Percentiles rank a stretch among this genome's conserved stretches.
phyloP scores from a whole-genome alignment of 2,888 invertebrate genomes.

The Diploptera punctata region DNA sequence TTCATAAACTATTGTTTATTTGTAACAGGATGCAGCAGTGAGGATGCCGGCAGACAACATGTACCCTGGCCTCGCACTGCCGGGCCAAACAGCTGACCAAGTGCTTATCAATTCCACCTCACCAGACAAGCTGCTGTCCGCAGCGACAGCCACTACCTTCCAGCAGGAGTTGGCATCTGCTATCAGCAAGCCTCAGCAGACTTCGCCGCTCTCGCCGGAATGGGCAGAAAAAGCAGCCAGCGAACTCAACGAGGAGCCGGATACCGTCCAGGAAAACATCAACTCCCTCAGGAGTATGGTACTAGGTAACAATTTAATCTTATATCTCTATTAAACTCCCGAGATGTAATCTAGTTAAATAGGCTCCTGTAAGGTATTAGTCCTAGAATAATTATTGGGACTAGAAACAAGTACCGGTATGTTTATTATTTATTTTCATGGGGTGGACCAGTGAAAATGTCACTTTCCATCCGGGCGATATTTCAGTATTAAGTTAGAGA shows the following conservation, averaged over 20 bases:
- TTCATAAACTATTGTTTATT: no score
- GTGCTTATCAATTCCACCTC: neutral
- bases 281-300: conserved; percentile 39
- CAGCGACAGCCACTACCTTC: neutral
- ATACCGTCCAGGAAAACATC: conserved; percentile 35
- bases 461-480: no score
- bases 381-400: no score
- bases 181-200: neutral
- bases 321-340: no score
- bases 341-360: neutral
- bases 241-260: conserved; percentile 42
- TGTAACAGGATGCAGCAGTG: conserved; percentile 8
- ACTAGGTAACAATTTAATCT: conserved; percentile 36
- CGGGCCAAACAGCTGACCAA: conserved; percentile 13
- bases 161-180: neutral
- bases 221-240: conserved; percentile 38
- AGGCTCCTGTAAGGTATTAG: neutral
- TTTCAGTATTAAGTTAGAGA: no score
- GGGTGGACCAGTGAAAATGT: no score
- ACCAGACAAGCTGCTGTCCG: neutral
- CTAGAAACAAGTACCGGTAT: no score
- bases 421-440: no score
- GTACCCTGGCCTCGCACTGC: conserved; percentile 25
- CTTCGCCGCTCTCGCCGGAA: conserved; percentile 15
- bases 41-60: conserved; percentile 33